Evolutionary conservation across 2,888 invertebrate genomes (phyloP).

Genomic region (Rotaria magnacalcarata): DNA sequence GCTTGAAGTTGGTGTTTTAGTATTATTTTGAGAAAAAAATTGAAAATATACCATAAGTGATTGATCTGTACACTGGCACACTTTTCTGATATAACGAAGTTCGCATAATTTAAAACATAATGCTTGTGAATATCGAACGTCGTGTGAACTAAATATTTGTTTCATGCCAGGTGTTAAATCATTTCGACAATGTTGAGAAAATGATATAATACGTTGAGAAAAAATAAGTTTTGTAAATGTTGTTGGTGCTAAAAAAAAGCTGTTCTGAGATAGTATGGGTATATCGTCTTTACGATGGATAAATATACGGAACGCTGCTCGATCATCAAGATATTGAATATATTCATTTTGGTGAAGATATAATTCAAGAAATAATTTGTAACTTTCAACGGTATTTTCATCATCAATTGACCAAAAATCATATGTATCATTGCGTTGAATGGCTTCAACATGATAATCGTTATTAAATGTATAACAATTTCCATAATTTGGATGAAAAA

Average conservation of each 20-base stretch:
- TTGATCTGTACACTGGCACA: neutral
- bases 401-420: neutral
- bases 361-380: slow-evolving; percentile 25
- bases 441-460: neutral
- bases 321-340: neutral
- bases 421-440: neutral
- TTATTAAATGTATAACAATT: slow-evolving; percentile 33
- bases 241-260: neutral
- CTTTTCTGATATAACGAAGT: neutral
- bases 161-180: neutral
- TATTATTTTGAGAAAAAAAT: neutral
- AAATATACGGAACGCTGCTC: neutral
- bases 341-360: slow-evolving; percentile 8
- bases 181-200: neutral
- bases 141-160: neutral
- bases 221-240: slow-evolving; percentile 3
- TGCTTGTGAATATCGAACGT: neutral
- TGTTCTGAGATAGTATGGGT: neutral
- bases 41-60: neutral
- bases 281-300: neutral
- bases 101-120: slow-evolving; percentile 5
- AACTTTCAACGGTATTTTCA: neutral
- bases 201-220: neutral
- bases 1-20: too few species aligned
- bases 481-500: slow-evolving; percentile 16